These are phyloP conservation scores for Sebastes iracundus DNA, from an alignment of 2,797 vertebrate genomes.

Conservation along the genomic window DNA sequence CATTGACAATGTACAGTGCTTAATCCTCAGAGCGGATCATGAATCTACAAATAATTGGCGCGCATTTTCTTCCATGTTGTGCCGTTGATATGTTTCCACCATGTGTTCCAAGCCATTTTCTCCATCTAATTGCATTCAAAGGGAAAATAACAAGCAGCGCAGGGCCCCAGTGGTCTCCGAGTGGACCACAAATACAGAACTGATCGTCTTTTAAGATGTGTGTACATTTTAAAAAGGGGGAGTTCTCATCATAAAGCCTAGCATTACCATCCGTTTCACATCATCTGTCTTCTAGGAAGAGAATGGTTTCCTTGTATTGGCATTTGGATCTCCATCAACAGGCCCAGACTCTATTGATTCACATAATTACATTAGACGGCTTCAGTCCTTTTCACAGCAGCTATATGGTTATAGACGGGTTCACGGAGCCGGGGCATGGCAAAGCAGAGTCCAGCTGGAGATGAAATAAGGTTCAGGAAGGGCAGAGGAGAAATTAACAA, in stretches of 20 bases:
- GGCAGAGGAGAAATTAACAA: slow-evolving; percentile 26
- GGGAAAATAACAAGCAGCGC: slow-evolving; percentile 54
- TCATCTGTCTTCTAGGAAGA: slow-evolving; percentile 55
- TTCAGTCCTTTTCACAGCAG: slow-evolving; percentile 53
- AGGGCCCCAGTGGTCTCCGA: slow-evolving; percentile 39
- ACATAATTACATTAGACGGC: slow-evolving; percentile 54
- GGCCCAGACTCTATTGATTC: slow-evolving; percentile 47
- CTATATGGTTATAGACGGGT: slow-evolving; percentile 34
- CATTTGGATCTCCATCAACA: slow-evolving; percentile 47
- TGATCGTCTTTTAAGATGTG: slow-evolving; percentile 58
- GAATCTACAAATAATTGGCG: slow-evolving; percentile 50
- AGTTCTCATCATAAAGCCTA: slow-evolving; percentile 22
- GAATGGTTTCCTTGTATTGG: slow-evolving; percentile 31
- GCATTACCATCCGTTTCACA: slow-evolving; percentile 43
- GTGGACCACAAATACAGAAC: slow-evolving; percentile 43
- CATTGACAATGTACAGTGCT: slow-evolving; percentile 44
- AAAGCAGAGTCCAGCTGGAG: slow-evolving; percentile 46
- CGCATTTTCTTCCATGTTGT: slow-evolving; percentile 51
- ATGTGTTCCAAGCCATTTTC: slow-evolving; percentile 63
- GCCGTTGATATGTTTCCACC: slow-evolving; percentile 61
- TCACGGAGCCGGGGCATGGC: slow-evolving; percentile 18
- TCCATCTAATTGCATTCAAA: slow-evolving; percentile 57
- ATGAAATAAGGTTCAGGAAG: slow-evolving; percentile 5
- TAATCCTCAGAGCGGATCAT: slow-evolving; percentile 36
- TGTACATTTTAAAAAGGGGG: slow-evolving; percentile 35